Evolutionary conservation across 2,888 invertebrate genomes (phyloP).

Genomic region (Mythimna vitellina): DNA sequence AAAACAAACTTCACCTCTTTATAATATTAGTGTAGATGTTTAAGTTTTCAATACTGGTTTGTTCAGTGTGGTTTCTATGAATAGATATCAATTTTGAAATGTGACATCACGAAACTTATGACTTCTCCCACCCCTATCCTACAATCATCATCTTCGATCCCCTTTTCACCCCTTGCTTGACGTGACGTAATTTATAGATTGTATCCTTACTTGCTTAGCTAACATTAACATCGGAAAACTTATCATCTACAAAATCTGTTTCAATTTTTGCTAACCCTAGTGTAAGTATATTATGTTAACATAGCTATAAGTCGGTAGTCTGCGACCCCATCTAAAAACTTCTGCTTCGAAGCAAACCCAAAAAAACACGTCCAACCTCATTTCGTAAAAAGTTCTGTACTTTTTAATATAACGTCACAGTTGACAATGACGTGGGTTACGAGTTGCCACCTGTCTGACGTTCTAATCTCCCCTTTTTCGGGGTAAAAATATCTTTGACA

Average conservation of each 20-base stretch:
- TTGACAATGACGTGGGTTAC: conserved; percentile 59
- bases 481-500: conserved; percentile 59
- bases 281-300: not conserved
- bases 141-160: too few relatives aligned
- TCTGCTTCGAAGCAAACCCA: conserved; percentile 26
- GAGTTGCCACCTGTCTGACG: conserved; percentile 55
- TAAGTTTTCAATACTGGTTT: too few relatives aligned
- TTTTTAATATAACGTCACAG: conserved; percentile 61
- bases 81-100: too few relatives aligned
- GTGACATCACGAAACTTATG: too few relatives aligned
- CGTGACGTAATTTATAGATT: too few relatives aligned
- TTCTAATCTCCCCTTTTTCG: conserved; percentile 47
- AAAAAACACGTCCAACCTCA: conserved; percentile 43
- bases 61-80: too few relatives aligned
- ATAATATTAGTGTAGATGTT: too few relatives aligned
- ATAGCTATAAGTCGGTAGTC: conserved; percentile 12
- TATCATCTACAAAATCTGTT: not conserved
- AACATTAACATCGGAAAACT: not conserved
- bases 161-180: too few relatives aligned
- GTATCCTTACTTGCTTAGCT: not conserved
- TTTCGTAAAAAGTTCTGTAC: conserved; percentile 59
- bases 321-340: conserved; percentile 30
- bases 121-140: too few relatives aligned
- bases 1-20: too few relatives aligned
- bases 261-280: not conserved